A percentile compares a stretch with the other conserved stretches of the same genome.
Conservation (phyloP, 2,888 invertebrate genomes). For the Lasioglossum leucozonium region DNA sequence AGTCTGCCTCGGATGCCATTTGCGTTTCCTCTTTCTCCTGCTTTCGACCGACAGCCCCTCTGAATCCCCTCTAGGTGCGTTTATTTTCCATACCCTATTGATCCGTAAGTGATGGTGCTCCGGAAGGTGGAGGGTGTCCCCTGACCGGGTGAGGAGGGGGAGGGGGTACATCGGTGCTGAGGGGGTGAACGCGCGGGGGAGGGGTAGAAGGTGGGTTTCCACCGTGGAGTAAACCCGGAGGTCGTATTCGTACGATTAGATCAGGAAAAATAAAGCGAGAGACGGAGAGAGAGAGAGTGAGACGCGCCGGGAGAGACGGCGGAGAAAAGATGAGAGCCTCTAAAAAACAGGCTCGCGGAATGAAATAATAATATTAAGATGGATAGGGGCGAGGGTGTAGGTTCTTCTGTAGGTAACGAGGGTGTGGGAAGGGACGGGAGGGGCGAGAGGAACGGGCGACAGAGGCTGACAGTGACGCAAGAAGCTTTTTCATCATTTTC, state of each 20-base stretch:
- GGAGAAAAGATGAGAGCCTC: slow-evolving; percentile 53
- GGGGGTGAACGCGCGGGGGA: slow-evolving; percentile 57
- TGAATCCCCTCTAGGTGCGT: slow-evolving; percentile 74
- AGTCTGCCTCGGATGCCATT: slow-evolving; percentile 55
- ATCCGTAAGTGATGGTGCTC: slow-evolving; percentile 82
- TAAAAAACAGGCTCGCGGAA: slow-evolving; percentile 80
- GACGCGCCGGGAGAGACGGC: slow-evolving; percentile 48
- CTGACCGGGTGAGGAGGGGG: slow-evolving; percentile 57
- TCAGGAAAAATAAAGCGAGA: slow-evolving; percentile 44
- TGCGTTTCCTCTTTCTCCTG: slow-evolving; percentile 62
- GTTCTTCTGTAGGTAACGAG: slow-evolving; percentile 70
- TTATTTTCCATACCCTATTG: slow-evolving; percentile 84
- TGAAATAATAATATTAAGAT: slow-evolving; percentile 84
- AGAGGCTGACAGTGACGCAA: slow-evolving; percentile 78
- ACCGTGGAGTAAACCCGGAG: slow-evolving; percentile 59
- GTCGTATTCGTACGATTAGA: slow-evolving; percentile 76
- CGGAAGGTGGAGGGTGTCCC: slow-evolving; percentile 73
- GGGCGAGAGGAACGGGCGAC: slow-evolving; percentile 62
- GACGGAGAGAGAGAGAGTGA: slow-evolving; percentile 36
- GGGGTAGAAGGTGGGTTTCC: slow-evolving; percentile 61
- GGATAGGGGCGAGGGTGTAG: slow-evolving; percentile 76
- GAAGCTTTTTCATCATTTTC: slow-evolving; percentile 79
- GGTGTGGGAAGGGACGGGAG: slow-evolving; percentile 16
- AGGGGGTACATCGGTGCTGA: slow-evolving; percentile 60
- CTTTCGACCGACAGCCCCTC: slow-evolving; percentile 52